Conservation (phyloP, 2,888 invertebrate species). For the Acleris sparsana region DNA sequence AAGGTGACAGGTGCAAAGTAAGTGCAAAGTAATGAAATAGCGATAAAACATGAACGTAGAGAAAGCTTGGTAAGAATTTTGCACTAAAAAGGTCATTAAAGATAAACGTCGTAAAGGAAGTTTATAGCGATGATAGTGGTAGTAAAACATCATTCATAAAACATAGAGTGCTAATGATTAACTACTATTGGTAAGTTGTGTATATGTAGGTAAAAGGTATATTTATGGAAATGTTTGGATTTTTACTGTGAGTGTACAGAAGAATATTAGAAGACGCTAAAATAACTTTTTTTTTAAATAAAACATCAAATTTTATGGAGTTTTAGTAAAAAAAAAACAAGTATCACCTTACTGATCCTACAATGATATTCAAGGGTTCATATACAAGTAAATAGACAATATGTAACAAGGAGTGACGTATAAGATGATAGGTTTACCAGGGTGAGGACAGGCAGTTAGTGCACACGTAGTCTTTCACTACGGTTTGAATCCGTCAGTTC, state of each 20-base stretch:
- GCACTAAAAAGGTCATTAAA: constrained; percentile 17
- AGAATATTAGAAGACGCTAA: neutral
- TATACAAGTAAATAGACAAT: neutral
- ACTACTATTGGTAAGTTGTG: too few species aligned
- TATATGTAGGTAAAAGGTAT: neutral
- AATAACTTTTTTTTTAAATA: neutral
- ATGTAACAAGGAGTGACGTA: neutral
- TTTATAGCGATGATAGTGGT: constrained; percentile 19
- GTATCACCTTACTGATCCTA: too few species aligned
- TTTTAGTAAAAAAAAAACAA: too few species aligned
- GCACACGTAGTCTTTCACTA: constrained; percentile 46
- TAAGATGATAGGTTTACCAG: constrained; percentile 13
- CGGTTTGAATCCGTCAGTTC: constrained; percentile 48
- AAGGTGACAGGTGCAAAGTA: neutral
- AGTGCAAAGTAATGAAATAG: constrained; percentile 4
- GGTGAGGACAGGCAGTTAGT: constrained; percentile 20
- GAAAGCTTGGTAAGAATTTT: constrained; percentile 7
- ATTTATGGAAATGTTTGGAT: too few species aligned
- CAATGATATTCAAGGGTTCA: neutral
- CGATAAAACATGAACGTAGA: neutral
- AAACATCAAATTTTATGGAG: too few species aligned
- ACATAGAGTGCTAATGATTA: constrained; percentile 7
- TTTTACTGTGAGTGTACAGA: constrained; percentile 1
- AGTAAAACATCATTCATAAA: constrained; percentile 20
- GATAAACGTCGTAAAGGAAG: constrained; percentile 20